phyloP scores from a whole-genome alignment of 1,140 invertebrate species.

The Chrysopa pallens region DNA sequence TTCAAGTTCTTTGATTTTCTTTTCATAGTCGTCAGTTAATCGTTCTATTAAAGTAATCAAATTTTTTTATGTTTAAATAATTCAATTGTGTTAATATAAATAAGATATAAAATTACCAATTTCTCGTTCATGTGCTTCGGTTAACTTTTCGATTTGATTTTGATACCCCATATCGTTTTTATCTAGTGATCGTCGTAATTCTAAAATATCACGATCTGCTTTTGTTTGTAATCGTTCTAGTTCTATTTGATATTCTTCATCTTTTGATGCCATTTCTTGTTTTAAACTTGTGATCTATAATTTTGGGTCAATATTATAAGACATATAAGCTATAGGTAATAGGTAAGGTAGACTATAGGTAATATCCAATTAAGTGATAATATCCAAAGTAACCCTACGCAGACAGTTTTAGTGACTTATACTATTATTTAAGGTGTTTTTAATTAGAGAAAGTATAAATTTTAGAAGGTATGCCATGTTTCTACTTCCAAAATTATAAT shows the following conservation, averaged over 20 bases:
- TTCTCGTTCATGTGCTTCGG: conserved; percentile 32
- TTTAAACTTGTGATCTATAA: conserved; percentile 33
- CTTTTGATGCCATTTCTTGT: conserved; percentile 30
- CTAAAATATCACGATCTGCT: conserved; percentile 31
- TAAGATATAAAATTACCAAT: conserved; percentile 25
- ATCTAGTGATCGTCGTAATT: conserved; percentile 31
- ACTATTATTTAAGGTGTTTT: too few relatives aligned
- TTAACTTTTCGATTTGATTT: conserved; percentile 34
- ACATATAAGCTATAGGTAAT: neutral
- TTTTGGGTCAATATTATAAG: conserved; percentile 2
- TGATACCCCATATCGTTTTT: conserved; percentile 32
- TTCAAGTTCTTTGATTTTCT: conserved; percentile 21
- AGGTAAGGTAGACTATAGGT: neutral
- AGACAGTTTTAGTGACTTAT: neutral
- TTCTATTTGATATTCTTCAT: conserved; percentile 32
- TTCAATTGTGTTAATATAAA: conserved; percentile 1
- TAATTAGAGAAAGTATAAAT: too few relatives aligned
- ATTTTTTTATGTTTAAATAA: too few relatives aligned
- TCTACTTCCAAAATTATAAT: too few relatives aligned
- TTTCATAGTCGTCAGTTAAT: conserved; percentile 20
- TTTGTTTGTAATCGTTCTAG: conserved; percentile 30
- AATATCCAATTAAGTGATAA: neutral
- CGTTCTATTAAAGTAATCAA: conserved; percentile 14
- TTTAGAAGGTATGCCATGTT: too few relatives aligned
- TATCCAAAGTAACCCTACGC: neutral